Conservation (phyloP, 2,797 vertebrate species). For the Channa striata region DNA sequence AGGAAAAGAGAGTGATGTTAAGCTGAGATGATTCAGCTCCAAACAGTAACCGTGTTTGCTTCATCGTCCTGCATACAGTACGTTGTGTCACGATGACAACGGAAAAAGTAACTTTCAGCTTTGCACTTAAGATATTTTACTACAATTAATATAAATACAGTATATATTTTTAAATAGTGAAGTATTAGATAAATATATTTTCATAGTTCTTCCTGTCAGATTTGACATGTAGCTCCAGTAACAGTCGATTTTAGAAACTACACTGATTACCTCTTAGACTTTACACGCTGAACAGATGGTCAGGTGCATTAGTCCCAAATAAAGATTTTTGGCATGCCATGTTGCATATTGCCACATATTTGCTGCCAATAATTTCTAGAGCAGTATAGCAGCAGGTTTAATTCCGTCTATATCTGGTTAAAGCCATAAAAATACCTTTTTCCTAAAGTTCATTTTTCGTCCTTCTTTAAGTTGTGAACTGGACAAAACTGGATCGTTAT, state of each 20-base stretch:
- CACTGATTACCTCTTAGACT: not conserved
- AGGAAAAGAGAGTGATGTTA: conserved; percentile 28
- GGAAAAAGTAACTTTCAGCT: too few relatives aligned
- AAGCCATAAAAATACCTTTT: too few relatives aligned
- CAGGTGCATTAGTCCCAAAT: not conserved
- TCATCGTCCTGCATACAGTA: not conserved
- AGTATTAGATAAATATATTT: too few relatives aligned
- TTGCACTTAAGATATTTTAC: not conserved
- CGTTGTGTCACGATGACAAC: conserved; percentile 2
- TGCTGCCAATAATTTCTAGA: not conserved
- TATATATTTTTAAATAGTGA: too few relatives aligned
- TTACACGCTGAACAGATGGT: not conserved
- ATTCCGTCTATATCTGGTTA: not conserved
- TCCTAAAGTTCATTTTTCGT: too few relatives aligned
- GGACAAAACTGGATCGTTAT: not conserved
- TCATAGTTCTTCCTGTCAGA: too few relatives aligned
- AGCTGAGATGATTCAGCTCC: conserved; percentile 59
- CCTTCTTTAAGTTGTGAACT: too few relatives aligned
- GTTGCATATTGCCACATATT: not conserved
- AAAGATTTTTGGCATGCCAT: not conserved
- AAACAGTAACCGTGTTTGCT: conserved; percentile 11
- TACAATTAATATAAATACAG: not conserved
- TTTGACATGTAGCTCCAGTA: too few relatives aligned
- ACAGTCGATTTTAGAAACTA: not conserved
- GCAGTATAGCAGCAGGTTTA: not conserved